Conservation (phyloP, 1,140 invertebrate genomes). For the Drosophila pseudoobscura region DNA sequence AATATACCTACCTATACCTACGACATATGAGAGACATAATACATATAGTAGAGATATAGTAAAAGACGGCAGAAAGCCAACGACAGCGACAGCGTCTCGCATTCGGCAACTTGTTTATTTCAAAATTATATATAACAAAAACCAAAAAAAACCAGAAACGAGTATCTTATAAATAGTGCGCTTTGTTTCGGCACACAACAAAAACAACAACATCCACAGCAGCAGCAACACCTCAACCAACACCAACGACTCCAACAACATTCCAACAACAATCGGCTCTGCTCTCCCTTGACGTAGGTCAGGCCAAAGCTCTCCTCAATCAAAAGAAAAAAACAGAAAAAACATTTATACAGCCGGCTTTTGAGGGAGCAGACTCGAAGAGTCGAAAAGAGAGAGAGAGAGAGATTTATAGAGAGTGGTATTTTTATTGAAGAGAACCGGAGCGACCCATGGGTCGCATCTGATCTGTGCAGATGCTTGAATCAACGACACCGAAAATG, state of each 20-base stretch:
- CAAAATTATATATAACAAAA: slow-evolving; percentile 72
- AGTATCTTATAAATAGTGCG: slow-evolving; percentile 78
- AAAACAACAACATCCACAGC: slow-evolving; percentile 16
- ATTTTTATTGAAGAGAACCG: not conserved
- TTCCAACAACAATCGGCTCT: slow-evolving; percentile 7
- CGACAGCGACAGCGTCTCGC: slow-evolving; percentile 40
- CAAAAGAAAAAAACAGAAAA: not conserved
- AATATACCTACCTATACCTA: slow-evolving; percentile 11
- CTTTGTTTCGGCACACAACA: slow-evolving; percentile 66
- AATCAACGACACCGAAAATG: slow-evolving; percentile 37
- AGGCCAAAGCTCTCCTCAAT: slow-evolving; percentile 43
- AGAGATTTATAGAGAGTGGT: too few species aligned
- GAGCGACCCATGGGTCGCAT: slow-evolving; percentile 25
- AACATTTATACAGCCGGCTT: slow-evolving; percentile 30
- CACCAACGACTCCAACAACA: slow-evolving; percentile 14
- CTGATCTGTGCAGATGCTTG: not conserved
- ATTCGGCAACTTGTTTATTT: slow-evolving; percentile 81
- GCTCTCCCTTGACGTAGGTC: slow-evolving; percentile 67
- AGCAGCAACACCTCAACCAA: slow-evolving; percentile 31
- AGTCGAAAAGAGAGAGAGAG: not conserved
- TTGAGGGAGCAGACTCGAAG: slow-evolving; percentile 12
- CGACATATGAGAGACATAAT: slow-evolving; percentile 62
- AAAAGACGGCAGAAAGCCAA: slow-evolving; percentile 28
- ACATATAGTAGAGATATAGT: slow-evolving; percentile 52
- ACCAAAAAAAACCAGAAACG: slow-evolving; percentile 64